Conservation (phyloP, 35 echinoderm and acorn worm genomes). For the Heliocidaris tuberculata region DNA sequence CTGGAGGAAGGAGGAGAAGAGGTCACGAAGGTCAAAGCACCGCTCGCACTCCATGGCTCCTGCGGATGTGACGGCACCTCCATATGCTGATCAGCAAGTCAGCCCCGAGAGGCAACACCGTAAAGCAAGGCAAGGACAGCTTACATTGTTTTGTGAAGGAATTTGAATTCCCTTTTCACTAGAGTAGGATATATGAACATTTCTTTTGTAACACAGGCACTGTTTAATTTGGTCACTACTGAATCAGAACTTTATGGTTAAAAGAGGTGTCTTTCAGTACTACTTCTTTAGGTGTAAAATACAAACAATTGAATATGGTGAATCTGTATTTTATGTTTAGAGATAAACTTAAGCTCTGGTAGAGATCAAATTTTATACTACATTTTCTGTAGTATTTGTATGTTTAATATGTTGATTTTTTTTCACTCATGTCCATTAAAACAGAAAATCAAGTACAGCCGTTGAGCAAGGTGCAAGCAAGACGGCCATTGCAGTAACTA, state of each 20-base stretch:
- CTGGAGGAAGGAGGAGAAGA: constrained; percentile 45
- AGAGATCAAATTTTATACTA: not conserved
- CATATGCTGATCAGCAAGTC: not conserved
- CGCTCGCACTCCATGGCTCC: constrained; percentile 5
- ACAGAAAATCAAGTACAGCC: constrained; percentile 21
- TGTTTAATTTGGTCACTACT: no score
- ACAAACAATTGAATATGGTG: no score
- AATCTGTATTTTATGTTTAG: no score
- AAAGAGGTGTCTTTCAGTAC: no score
- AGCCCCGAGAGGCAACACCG: constrained; percentile 21
- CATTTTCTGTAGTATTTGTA: not conserved
- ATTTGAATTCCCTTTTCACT: not conserved
- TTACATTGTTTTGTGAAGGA: not conserved
- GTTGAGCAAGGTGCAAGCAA: not conserved
- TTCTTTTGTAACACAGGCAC: no score
- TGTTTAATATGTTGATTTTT: not conserved
- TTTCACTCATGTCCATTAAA: not conserved
- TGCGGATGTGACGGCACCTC: not conserved
- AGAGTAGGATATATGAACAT: no score
- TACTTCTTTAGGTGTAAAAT: no score
- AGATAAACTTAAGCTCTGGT: no score
- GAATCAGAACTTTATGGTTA: no score
- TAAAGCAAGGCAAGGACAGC: constrained; percentile 19
- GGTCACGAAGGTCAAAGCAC: constrained; percentile 24
- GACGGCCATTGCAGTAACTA: not conserved